Conservation (phyloP, 1,140 invertebrate genomes). For the Eriosoma lanigerum region DNA sequence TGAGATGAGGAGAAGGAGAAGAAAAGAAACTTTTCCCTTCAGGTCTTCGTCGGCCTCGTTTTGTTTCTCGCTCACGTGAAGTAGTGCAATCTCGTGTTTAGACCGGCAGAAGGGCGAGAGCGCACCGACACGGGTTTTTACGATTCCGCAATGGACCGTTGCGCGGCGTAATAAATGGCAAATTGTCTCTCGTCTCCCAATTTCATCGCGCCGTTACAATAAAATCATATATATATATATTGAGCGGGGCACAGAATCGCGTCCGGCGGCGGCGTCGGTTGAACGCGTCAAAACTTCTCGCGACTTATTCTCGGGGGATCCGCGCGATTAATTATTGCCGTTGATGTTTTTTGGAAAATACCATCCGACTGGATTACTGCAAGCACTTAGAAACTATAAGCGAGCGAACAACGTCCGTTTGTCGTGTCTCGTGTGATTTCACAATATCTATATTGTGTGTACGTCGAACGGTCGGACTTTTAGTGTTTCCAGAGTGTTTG, state of each 20-base stretch:
- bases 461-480: too few relatives aligned
- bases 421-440: too few relatives aligned
- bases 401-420: too few relatives aligned
- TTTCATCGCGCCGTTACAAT: not conserved
- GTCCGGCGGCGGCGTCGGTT: too few relatives aligned
- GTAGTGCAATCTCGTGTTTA: constrained; percentile 5
- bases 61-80: not conserved
- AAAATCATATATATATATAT: not conserved
- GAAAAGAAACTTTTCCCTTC: constrained; percentile 24
- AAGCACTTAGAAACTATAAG: too few relatives aligned
- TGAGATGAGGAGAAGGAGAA: not conserved
- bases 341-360: too few relatives aligned
- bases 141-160: not conserved
- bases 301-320: too few relatives aligned
- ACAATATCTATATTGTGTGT: too few relatives aligned
- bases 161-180: constrained; percentile 12
- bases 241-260: not conserved
- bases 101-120: not conserved
- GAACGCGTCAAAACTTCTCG: too few relatives aligned
- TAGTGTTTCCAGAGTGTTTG: too few relatives aligned
- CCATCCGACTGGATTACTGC: too few relatives aligned
- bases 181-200: not conserved
- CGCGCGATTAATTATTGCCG: too few relatives aligned
- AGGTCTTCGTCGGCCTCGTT: not conserved
- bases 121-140: not conserved